phyloP scores from a whole-genome alignment of 2,797 vertebrate genomes.

The Cyclopterus lumpus region DNA sequence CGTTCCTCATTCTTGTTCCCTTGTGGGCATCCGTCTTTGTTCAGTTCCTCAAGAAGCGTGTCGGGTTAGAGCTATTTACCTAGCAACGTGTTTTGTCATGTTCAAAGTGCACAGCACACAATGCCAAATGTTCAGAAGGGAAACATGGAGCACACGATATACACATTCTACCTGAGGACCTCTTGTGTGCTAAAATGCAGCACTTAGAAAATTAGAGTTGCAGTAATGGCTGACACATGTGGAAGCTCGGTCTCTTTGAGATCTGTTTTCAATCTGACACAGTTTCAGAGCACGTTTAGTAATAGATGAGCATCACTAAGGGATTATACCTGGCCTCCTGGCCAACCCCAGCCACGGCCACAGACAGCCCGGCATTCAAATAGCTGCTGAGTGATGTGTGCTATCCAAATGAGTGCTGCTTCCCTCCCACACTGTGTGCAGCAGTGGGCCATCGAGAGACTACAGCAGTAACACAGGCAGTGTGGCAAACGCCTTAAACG shows the following conservation, averaged over 20 bases:
- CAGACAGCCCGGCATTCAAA: constrained; percentile 62
- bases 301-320: constrained; percentile 66
- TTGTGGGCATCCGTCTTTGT: constrained; percentile 52
- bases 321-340: constrained; percentile 67
- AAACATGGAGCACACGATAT: constrained; percentile 40
- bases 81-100: constrained; percentile 69
- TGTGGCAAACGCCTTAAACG: neutral
- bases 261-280: constrained; percentile 74
- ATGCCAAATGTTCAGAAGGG: constrained; percentile 37
- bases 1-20: constrained; percentile 42
- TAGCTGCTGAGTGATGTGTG: constrained; percentile 65
- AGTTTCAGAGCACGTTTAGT: constrained; percentile 67
- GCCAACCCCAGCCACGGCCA: constrained; percentile 56
- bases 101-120: constrained; percentile 34
- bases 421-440: constrained; percentile 42
- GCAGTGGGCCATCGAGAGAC: constrained; percentile 12
- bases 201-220: constrained; percentile 62
- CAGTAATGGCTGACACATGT: constrained; percentile 77
- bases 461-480: constrained; percentile 1
- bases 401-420: constrained; percentile 46
- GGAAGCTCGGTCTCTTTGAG: constrained; percentile 54
- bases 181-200: constrained; percentile 56
- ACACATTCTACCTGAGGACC: constrained; percentile 35
- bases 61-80: constrained; percentile 42
- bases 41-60: constrained; percentile 47